A percentile compares a stretch with the other conserved stretches of the same genome.
These are phyloP conservation scores for Eupristina koningsbergeri DNA, from an alignment of 1,140 invertebrate species.

Conservation along the genomic window DNA sequence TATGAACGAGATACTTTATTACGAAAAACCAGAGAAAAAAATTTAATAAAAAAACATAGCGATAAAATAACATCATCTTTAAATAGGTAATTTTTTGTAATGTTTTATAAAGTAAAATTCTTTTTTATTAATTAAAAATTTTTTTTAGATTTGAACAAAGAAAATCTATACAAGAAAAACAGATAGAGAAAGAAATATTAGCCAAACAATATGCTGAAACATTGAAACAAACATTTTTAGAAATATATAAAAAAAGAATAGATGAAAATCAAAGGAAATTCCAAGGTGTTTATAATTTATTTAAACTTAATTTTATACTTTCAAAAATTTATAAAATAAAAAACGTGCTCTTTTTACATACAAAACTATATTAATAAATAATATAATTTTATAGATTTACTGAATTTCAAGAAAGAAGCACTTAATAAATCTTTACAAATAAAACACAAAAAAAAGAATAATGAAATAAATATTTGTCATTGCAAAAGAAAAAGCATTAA, in stretches of 20 bases:
- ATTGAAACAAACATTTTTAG: slow-evolving; percentile 54
- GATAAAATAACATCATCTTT: slow-evolving; percentile 44
- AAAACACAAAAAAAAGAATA: not conserved
- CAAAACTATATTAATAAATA: not conserved
- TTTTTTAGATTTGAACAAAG: slow-evolving; percentile 56
- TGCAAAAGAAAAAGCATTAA: not conserved
- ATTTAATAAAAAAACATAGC: slow-evolving; percentile 15
- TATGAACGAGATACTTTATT: slow-evolving; percentile 50
- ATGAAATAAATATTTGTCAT: not conserved
- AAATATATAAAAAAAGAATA: slow-evolving; percentile 56
- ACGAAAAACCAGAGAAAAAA: slow-evolving; percentile 43
- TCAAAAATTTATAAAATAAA: not conserved
- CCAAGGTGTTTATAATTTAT: slow-evolving; percentile 49
- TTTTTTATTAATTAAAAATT: not conserved
- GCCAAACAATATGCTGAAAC: slow-evolving; percentile 51
- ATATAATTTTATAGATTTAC: not conserved
- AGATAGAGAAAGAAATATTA: slow-evolving; percentile 56
- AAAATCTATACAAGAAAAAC: slow-evolving; percentile 54
- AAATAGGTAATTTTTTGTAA: not conserved
- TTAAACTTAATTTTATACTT: not conserved
- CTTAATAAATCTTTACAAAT: not conserved
- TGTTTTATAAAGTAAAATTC: not conserved
- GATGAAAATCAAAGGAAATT: slow-evolving; percentile 52
- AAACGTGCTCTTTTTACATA: not conserved
- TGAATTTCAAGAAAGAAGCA: slow-evolving; percentile 8